phyloP scores from a whole-genome alignment of 1,140 invertebrate species.

The Dufourea novaeangliae region DNA sequence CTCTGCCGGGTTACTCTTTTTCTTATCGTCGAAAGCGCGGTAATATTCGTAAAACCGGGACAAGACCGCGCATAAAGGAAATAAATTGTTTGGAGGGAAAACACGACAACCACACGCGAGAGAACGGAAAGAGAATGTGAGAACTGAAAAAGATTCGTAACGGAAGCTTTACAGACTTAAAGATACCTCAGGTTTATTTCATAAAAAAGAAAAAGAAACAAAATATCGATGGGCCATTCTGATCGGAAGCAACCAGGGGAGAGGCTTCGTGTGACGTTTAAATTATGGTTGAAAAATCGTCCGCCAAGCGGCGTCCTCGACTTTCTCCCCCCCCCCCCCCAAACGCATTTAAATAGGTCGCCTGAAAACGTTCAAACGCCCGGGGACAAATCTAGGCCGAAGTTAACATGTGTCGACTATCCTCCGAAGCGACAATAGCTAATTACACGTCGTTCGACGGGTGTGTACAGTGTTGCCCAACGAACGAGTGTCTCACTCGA shows the following conservation, averaged over 20 bases:
- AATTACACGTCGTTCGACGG: constrained; percentile 35
- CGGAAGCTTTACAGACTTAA: constrained; percentile 66
- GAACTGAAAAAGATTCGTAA: constrained; percentile 45
- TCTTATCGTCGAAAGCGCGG: constrained; percentile 23
- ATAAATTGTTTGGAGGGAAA: not conserved
- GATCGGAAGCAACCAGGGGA: no score
- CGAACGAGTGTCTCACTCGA: no score
- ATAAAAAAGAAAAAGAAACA: constrained; percentile 40
- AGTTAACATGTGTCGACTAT: constrained; percentile 33
- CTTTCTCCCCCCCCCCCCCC: no score
- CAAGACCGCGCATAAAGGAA: no score
- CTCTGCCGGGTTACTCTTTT: constrained; percentile 30
- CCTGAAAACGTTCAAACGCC: constrained; percentile 52
- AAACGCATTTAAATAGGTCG: constrained; percentile 56
- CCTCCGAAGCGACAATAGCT: constrained; percentile 34
- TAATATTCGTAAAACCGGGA: constrained; percentile 4
- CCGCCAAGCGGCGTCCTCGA: no score
- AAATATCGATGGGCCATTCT: constrained; percentile 21
- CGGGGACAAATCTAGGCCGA: constrained; percentile 27
- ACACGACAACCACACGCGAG: not conserved
- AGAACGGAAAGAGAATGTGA: constrained; percentile 27
- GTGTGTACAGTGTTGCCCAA: constrained; percentile 30
- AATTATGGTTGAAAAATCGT: no score
- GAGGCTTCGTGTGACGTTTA: constrained; percentile 45
- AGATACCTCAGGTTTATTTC: constrained; percentile 65